These are phyloP conservation scores for Scleropages formosus DNA, from an alignment of 2,797 vertebrate genomes.

Conservation along the genomic window DNA sequence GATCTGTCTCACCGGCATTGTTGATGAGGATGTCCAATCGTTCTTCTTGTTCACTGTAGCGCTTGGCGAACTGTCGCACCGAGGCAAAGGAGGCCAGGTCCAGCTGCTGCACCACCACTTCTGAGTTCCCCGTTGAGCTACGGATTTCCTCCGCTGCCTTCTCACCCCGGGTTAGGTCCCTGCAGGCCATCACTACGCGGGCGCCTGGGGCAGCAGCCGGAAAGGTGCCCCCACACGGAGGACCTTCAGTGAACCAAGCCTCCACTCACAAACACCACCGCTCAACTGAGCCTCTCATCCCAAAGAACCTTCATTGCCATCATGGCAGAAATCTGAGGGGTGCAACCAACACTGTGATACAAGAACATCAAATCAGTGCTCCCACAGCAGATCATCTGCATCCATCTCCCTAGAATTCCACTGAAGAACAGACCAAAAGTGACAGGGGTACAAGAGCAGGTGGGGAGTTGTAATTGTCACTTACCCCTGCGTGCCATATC, in stretches of 20 bases:
- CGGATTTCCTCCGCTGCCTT: constrained; percentile 59
- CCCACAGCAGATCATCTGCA: no score
- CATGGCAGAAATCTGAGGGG: no score
- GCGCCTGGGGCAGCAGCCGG: constrained; percentile 52
- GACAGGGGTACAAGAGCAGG: no score
- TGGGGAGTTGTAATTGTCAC: neutral
- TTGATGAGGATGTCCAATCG: constrained; percentile 71
- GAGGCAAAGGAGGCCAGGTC: constrained; percentile 67
- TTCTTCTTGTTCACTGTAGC: constrained; percentile 61
- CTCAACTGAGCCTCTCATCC: no score
- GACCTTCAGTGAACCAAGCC: no score
- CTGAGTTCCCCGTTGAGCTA: constrained; percentile 58
- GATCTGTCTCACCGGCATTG: constrained; percentile 63
- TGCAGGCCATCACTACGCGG: constrained; percentile 72
- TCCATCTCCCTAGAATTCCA: no score
- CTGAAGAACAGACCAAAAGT: no score
- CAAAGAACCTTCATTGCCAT: no score
- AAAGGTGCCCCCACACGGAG: neutral
- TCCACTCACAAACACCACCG: no score
- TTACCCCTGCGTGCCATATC: constrained; percentile 83
- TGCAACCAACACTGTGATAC: no score
- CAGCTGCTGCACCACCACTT: constrained; percentile 64
- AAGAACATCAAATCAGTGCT: no score
- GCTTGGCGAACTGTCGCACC: constrained; percentile 59
- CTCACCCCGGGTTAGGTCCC: constrained; percentile 61